phyloP scores from a whole-genome alignment of 1,140 invertebrate species.

The Hycleus phaleratus region DNA sequence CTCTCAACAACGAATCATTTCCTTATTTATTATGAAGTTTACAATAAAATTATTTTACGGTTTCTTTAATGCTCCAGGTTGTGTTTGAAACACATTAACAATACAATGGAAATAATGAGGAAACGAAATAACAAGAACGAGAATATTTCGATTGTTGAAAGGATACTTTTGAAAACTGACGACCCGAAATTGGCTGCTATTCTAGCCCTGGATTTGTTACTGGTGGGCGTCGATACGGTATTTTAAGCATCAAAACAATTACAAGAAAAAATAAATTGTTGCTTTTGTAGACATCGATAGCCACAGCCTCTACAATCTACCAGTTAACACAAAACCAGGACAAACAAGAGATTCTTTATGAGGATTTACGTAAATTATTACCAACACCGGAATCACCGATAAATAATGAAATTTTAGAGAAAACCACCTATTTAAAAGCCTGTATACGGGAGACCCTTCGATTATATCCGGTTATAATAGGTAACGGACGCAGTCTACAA shows the following conservation, averaged over 20 bases:
- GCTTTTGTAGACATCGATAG: constrained; percentile 62
- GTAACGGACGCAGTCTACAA: constrained; percentile 73
- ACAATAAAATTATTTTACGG: neutral
- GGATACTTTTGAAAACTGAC: constrained; percentile 51
- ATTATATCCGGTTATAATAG: constrained; percentile 81
- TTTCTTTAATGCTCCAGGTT: constrained; percentile 21
- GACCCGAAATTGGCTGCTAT: constrained; percentile 66
- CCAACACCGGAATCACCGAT: constrained; percentile 48
- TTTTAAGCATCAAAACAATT: constrained; percentile 25
- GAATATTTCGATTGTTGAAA: constrained; percentile 55
- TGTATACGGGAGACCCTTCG: constrained; percentile 85
- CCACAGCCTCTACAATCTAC: constrained; percentile 70
- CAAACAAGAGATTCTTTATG: constrained; percentile 61
- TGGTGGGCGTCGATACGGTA: constrained; percentile 85
- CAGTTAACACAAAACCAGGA: constrained; percentile 67
- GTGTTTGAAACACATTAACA: constrained; percentile 43
- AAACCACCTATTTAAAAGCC: constrained; percentile 72
- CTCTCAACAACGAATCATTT: no score
- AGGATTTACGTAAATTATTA: constrained; percentile 60
- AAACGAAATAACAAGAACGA: constrained; percentile 39
- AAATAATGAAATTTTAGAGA: constrained; percentile 56
- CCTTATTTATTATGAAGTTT: neutral
- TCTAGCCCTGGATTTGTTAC: constrained; percentile 70
- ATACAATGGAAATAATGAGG: constrained; percentile 46
- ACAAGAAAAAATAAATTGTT: constrained; percentile 1